These are phyloP conservation scores for Alexandromys fortis DNA, from an alignment of 2,113 vertebrate genomes.

Conservation along the genomic window DNA sequence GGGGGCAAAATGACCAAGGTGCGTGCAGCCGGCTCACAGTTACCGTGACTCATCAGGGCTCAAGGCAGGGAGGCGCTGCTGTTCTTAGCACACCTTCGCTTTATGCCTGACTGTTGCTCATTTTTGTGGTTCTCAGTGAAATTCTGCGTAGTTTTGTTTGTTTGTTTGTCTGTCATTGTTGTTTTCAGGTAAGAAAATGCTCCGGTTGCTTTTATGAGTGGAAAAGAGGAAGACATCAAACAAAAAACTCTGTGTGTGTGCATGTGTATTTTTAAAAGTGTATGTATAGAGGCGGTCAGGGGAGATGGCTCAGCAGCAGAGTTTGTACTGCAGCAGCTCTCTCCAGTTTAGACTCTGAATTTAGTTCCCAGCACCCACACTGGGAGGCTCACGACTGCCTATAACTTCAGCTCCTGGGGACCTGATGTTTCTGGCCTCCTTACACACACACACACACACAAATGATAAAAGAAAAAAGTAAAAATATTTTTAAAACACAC, in stretches of 20 bases:
- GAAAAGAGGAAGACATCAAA: neutral
- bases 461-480: neutral
- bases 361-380: neutral
- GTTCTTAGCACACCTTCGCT: neutral
- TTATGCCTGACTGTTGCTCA: neutral
- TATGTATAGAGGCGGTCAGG: neutral
- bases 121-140: constrained; percentile 14
- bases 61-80: neutral
- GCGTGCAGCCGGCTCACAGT: neutral
- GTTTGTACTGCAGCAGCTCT: neutral
- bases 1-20: neutral
- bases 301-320: neutral
- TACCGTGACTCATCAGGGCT: neutral
- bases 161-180: neutral
- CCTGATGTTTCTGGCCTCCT: neutral
- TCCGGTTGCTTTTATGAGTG: neutral
- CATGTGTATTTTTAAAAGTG: neutral
- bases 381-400: neutral
- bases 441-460: neutral
- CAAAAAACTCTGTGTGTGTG: neutral
- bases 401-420: neutral
- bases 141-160: neutral
- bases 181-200: constrained; percentile 30
- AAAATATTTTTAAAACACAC: neutral
- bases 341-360: neutral